phyloP scores from a whole-genome alignment of 2,888 invertebrate species.

The Resseliella maxima region DNA sequence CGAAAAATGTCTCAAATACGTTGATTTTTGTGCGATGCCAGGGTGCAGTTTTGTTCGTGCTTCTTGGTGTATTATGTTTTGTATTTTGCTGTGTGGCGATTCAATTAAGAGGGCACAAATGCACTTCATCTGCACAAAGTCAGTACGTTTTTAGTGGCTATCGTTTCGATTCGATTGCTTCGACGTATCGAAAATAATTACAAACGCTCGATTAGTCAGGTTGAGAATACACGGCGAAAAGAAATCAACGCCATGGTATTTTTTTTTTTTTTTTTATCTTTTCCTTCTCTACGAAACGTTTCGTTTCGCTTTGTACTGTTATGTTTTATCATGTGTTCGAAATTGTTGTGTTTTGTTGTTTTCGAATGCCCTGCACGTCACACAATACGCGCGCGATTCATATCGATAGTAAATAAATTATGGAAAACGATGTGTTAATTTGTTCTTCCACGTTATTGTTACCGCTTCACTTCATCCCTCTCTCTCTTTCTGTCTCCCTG shows the following conservation, averaged over 20 bases:
- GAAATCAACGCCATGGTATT: not conserved
- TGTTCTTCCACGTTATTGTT: slow-evolving; percentile 24
- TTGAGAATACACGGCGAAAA: not conserved
- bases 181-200: not conserved
- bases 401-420: slow-evolving; percentile 39
- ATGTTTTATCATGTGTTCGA: too few species aligned
- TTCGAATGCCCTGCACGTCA: not conserved
- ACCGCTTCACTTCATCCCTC: not conserved
- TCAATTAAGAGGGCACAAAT: not conserved
- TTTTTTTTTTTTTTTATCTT: not conserved
- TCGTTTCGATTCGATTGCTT: not conserved
- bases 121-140: slow-evolving; percentile 19
- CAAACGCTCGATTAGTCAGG: not conserved
- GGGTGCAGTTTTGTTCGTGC: not conserved
- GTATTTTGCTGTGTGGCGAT: not conserved
- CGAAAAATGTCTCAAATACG: not conserved
- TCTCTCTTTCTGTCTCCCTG: not conserved
- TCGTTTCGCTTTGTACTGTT: too few species aligned
- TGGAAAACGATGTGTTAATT: slow-evolving; percentile 54
- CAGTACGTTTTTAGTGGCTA: not conserved
- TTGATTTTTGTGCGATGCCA: not conserved
- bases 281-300: not conserved
- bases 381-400: slow-evolving; percentile 14
- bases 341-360: not conserved
- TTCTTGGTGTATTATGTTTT: not conserved